Evolutionary conservation across 2,888 invertebrate genomes (phyloP), one percentile per base, ranked within the genome.

Genomic region (Drosophila heteroneura): DNA sequence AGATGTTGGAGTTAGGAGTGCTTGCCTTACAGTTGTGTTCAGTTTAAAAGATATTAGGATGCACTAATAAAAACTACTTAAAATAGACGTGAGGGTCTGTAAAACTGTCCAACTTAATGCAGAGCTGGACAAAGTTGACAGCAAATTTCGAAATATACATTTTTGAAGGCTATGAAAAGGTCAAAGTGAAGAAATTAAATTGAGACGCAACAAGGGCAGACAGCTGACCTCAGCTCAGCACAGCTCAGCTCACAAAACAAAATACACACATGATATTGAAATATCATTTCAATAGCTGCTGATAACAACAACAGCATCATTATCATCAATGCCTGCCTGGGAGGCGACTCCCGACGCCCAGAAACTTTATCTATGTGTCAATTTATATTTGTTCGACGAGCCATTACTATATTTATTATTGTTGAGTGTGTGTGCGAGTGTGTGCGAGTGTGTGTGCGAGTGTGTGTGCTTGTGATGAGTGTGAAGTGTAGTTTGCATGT

Each of bases 371-470:
- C 85, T 82, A 69, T 76, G 68, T 85, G 88, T 90, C 90, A 85
- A 85, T 85, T 85, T 85, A 87, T 89, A 85, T 85, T 85, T 85
- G 85, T 89, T 85, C 90, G 85, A 81, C 81, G 69, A 88, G 85
- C 83, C 83, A 85, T 85, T 87, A 70, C 59, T 58, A 79, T 82
- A 85, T 89, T 89, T 89, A 89, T 87, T 89, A 74, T 84, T 79
- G 70, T 49, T 60, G 28, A 62, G 67, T 60, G 33, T 58, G 51
- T n/a, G 32, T 28, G 65, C 19, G 44, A 47, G 44, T 22, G 44
- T n/a, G 19, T 39, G 19, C 3, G 19, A 19, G 37, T 19, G 37
- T 37, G 39, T 7, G 9, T 3, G 19, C 0, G 4, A 4, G 37
- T n/a, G 53, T 58, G 57, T 53, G 59, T 68, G 64, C 57, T 28